Evolutionary conservation across 2,888 invertebrate species (phyloP), one percentile per base, ranked within the genome.

Genomic region (Mythimna albipuncta): DNA sequence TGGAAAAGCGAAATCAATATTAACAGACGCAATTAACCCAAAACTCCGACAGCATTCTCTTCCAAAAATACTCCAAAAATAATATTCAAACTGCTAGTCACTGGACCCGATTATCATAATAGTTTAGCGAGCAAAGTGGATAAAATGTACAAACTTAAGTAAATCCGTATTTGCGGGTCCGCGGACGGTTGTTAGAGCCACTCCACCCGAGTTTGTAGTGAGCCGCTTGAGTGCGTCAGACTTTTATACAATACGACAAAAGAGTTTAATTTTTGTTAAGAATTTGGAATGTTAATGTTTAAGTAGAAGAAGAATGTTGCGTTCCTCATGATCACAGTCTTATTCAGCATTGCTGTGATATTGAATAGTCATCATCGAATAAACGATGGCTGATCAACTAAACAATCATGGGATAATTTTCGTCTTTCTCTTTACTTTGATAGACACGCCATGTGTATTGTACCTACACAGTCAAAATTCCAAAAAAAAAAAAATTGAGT

Each of bases 131-230:
- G 77, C 73, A 84, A 85, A 88, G 84, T 85, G 78, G 82, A 85
- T 75, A 77, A 85, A 88, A 88, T 85, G 84, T 83, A 87, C 81
- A 87, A 90, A 92, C 91, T 90, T 92, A 93, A 94, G 91, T 93
- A 93, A 95, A 94, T 94, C 95, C 95, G 94, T 94, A 95, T 95
- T 95, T 92, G 90, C 85, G 85, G 84, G 50, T 57, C 69, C 74
- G 80, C 87, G 89, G 89, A 62, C 88, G 88, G 88, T 90, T 88
- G 90, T 89, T 90, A 89, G 86, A 87, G 91, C 88, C 92, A 93
- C 94, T 94, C 89, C 88, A 89, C 91, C 89, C 90, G 89, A 92
- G 91, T 90, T 90, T 84, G 88, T 82, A 69, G 80, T 70, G 77
- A 82, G 79, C 77, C 86, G 77, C 85, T 85, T 81, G 70, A 88